Conservation (phyloP, 37 sponge, comb jelly and placozoan genomes). For the Spongilla lacustris region DNA sequence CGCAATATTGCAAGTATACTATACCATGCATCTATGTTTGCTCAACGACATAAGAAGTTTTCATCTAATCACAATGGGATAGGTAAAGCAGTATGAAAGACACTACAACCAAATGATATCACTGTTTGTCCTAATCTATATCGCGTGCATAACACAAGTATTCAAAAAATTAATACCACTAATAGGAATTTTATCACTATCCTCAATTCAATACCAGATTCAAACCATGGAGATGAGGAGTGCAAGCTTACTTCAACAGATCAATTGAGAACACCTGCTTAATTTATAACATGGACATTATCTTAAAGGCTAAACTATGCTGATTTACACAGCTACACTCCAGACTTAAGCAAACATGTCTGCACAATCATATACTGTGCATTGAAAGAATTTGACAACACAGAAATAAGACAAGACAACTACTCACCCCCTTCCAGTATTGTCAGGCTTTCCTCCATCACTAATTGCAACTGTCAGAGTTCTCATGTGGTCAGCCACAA, state of each 20-base stretch:
- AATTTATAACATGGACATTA: background rate
- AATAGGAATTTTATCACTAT: background rate
- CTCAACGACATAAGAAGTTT: no score
- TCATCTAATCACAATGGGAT: no score
- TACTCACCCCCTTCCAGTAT: conserved; percentile 89
- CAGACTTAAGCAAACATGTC: background rate
- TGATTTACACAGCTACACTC: background rate
- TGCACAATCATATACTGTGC: background rate
- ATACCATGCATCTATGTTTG: no score
- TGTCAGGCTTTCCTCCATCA: conserved; percentile 97
- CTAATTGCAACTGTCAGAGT: conserved; percentile 94
- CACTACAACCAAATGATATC: background rate
- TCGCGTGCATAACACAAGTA: background rate
- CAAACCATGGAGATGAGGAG: background rate
- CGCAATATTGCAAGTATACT: no score
- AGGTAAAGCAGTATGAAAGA: no score
- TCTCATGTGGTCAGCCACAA: conserved; percentile 96
- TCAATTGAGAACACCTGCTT: background rate
- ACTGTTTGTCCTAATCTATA: background rate
- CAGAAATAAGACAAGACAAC: background rate
- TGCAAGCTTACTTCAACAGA: background rate
- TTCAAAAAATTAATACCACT: background rate
- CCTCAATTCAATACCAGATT: background rate
- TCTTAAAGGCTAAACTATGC: background rate
- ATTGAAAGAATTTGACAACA: conserved; percentile 6